Percentiles rank a stretch among this genome's conserved stretches.
These are phyloP conservation scores for Cheilosia urbana DNA, from an alignment of 2,888 invertebrate genomes.

Conservation along the genomic window DNA sequence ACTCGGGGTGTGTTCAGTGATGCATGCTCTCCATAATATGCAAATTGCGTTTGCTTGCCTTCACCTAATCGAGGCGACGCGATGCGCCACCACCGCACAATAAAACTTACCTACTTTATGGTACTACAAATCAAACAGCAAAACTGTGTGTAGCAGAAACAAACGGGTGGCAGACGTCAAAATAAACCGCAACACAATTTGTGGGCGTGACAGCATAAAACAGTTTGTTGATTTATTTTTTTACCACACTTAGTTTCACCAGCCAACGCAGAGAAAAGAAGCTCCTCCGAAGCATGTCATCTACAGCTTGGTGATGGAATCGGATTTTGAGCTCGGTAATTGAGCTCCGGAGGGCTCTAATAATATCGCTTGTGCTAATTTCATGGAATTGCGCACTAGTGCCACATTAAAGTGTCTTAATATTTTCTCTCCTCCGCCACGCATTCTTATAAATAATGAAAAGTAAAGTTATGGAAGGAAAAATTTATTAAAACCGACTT, in stretches of 20 bases:
- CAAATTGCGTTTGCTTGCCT: constrained; percentile 62
- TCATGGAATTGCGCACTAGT: constrained; percentile 70
- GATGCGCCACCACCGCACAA: constrained; percentile 20
- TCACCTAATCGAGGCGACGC: constrained; percentile 36
- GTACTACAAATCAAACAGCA: constrained; percentile 16
- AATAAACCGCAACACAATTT: constrained; percentile 72
- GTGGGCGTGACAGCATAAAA: constrained; percentile 75
- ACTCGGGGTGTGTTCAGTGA: constrained; percentile 69
- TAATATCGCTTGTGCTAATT: constrained; percentile 66
- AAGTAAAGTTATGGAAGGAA: constrained; percentile 1
- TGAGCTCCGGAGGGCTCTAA: constrained; percentile 66
- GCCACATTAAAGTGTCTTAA: constrained; percentile 72
- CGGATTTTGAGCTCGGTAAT: constrained; percentile 72
- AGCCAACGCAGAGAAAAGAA: constrained; percentile 56
- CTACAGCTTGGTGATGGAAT: constrained; percentile 37
- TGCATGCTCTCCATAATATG: constrained; percentile 65
- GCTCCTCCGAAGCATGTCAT: constrained; percentile 69
- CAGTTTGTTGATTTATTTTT: constrained; percentile 52
- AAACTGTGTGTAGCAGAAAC: constrained; percentile 1
- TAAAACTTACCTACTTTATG: constrained; percentile 22
- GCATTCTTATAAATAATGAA: constrained; percentile 38
- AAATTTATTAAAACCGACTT: constrained; percentile 46
- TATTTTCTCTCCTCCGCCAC: constrained; percentile 54
- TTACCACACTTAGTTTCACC: constrained; percentile 60
- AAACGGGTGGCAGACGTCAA: constrained; percentile 63